phyloP scores from a whole-genome alignment of 2,888 invertebrate species.

The Tenthredo scrophulariae region DNA sequence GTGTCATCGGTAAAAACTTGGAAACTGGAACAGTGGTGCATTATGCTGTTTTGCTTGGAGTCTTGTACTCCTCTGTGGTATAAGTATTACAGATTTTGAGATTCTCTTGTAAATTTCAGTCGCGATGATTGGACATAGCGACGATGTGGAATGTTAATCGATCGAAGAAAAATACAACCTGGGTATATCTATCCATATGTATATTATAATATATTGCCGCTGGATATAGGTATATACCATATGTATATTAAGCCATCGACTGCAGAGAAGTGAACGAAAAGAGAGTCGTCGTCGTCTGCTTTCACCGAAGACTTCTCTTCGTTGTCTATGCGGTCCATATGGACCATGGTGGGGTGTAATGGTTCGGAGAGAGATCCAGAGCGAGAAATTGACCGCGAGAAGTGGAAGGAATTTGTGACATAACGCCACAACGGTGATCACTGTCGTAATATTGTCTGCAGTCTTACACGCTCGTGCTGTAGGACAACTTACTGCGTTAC shows the following conservation, averaged over 20 bases:
- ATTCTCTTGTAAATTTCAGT: too few species aligned
- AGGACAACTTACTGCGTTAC: constrained; percentile 6
- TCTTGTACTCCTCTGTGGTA: too few species aligned
- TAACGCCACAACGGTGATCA: background rate
- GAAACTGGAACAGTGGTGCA: background rate
- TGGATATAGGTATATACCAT: background rate
- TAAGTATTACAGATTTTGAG: too few species aligned
- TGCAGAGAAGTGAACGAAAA: background rate
- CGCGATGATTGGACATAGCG: too few species aligned
- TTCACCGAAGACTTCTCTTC: constrained; percentile 33
- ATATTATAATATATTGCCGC: background rate
- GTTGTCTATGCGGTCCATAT: constrained; percentile 21
- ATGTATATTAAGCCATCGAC: background rate
- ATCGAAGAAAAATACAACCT: too few species aligned
- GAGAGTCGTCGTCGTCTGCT: constrained; percentile 24
- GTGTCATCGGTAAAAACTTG: constrained; percentile 13
- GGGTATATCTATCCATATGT: background rate
- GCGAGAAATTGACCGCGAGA: constrained; percentile 45
- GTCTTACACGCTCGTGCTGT: background rate
- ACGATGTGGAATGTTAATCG: too few species aligned
- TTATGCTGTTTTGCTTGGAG: too few species aligned
- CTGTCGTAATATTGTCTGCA: constrained; percentile 8
- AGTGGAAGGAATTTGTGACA: constrained; percentile 46
- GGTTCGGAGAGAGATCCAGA: constrained; percentile 41
- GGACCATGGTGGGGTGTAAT: background rate